These are phyloP conservation scores for Neoarius graeffei DNA, from an alignment of 2,113 vertebrate genomes.

Conservation along the genomic window DNA sequence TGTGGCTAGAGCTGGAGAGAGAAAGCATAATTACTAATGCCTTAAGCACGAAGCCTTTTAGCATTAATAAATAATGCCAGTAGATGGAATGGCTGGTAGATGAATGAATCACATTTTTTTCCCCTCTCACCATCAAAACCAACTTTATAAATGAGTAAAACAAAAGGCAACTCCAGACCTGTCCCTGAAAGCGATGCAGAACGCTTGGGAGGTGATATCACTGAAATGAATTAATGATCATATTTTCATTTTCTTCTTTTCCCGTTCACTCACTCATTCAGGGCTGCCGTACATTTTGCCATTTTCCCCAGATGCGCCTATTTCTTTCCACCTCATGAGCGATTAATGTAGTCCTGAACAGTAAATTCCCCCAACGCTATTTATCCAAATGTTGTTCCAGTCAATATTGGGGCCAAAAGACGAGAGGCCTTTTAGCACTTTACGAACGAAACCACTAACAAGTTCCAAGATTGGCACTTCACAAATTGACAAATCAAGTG, in stretches of 20 bases:
- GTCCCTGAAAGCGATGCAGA: neutral
- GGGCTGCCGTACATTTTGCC: neutral
- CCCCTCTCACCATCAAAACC: conserved; percentile 41
- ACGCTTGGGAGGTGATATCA: neutral
- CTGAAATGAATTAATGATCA: conserved; percentile 29
- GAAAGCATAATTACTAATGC: conserved; percentile 56
- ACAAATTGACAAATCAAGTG: conserved; percentile 31
- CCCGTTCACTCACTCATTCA: neutral
- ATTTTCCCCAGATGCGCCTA: neutral
- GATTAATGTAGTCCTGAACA: conserved; percentile 36
- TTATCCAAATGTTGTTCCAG: conserved; percentile 25
- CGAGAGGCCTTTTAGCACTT: conserved; percentile 35
- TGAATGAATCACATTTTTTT: conserved; percentile 8
- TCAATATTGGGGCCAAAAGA: conserved; percentile 26
- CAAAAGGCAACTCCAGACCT: conserved; percentile 3
- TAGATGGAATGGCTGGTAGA: conserved; percentile 49
- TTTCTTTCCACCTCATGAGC: neutral
- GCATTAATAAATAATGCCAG: conserved; percentile 58
- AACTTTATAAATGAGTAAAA: conserved; percentile 50
- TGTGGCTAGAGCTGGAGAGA: conserved; percentile 24
- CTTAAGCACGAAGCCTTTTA: conserved; percentile 48
- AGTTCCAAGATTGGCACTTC: conserved; percentile 30
- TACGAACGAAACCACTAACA: conserved; percentile 29
- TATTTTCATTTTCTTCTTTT: neutral
- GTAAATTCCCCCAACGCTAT: conserved; percentile 36